Conservation (phyloP, 2,888 invertebrate species). For the Volucella inanis region DNA sequence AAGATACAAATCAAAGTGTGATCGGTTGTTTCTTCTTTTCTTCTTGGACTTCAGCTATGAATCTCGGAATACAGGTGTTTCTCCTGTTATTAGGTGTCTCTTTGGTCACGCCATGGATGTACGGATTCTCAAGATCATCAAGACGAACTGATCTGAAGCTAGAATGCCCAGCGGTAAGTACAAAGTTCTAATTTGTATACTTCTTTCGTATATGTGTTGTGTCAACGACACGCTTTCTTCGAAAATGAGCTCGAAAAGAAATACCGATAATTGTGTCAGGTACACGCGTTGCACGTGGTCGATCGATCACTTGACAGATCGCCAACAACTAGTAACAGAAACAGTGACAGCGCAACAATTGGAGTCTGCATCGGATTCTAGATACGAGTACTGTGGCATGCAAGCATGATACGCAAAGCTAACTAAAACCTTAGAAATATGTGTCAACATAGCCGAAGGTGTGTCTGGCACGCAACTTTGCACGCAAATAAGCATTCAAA, state of each 20-base stretch:
- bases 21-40: conserved; percentile 1
- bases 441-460: conserved; percentile 70
- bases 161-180: conserved; percentile 75
- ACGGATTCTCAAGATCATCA: conserved; percentile 72
- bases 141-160: conserved; percentile 72
- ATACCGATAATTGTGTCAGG: conserved; percentile 47
- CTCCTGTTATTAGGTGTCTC: conserved; percentile 40
- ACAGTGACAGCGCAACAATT: conserved; percentile 1
- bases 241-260: conserved; percentile 43
- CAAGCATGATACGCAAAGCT: conserved; percentile 23
- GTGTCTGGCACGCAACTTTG: conserved; percentile 68
- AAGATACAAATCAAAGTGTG: conserved; percentile 9
- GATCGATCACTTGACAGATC: conserved; percentile 40
- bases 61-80: conserved; percentile 43
- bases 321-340: conserved; percentile 40
- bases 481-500: conserved; percentile 67
- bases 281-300: conserved; percentile 49
- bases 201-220: too few relatives aligned
- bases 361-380: conserved; percentile 26
- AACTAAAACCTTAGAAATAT: conserved; percentile 54
- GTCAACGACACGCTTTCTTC: conserved; percentile 37
- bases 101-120: conserved; percentile 65
- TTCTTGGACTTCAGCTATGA: conserved; percentile 29
- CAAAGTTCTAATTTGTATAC: neutral
- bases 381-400: conserved; percentile 32